Base-by-base conservation (phyloP, 2,888 invertebrate species). In the Mechanitis messenoides region DNA sequence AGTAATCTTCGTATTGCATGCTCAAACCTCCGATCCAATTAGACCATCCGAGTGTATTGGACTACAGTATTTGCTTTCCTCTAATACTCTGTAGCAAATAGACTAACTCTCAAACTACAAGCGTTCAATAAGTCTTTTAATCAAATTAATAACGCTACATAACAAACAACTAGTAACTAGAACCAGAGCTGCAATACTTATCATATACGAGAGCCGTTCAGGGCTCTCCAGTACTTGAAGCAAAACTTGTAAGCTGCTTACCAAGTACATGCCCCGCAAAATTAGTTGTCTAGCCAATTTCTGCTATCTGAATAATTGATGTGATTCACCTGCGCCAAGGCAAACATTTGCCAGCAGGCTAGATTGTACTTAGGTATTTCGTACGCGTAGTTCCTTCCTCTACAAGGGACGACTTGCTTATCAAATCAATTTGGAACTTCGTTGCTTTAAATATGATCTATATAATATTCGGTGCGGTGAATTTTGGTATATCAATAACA, bases 191-290 rank as follows among this genome's bases (percentile, higher is more conserved):
- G 74, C 74, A 74, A 67, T 77, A 78, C 78, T 75, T 77, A 77
- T 72, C 74, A 65, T 65, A 66, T 74, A 77, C 70, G 71, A 65
- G 67, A 69, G 72, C 76, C 72, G 74, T 73, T 78, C 74, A 73
- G 70, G 70, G 72, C 80, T 78, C 75, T 75, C 74, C 76, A 83
- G 80, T 85, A 82, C 81, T 79, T 78, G 78, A 72, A 72, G 74
- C 70, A 72, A 77, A 85, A 85, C 81, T 85, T 84, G 77, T 87
- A 88, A 88, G 87, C 81, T 73, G 86, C 89, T 88, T 87, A 87
- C 75, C 42, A 31, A 50, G 31, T 78, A 74, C 74, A 74, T 74
- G 74, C 76, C 74, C 75, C 83, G 72, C 78, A 76, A 84, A 85
- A 85, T 87, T 85, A 83, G 84, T 79, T 77, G 75, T 77, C 77